Conservation (phyloP, 2,797 vertebrate genomes). For the Vespertilio murinus region DNA sequence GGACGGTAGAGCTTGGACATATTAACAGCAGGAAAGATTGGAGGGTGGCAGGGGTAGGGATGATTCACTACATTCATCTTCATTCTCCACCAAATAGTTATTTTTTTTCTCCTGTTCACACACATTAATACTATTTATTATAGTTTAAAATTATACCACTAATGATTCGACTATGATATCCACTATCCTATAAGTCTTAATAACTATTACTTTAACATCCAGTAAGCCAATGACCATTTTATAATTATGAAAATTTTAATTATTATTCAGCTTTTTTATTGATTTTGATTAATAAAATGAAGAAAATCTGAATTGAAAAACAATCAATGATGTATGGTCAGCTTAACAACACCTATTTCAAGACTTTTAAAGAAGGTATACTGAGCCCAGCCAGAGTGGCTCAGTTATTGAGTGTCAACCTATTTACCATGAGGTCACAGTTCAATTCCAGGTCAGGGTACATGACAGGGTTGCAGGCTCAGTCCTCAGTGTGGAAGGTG, state of each 20-base stretch:
- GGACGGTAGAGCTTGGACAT: background rate
- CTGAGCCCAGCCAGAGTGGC: background rate
- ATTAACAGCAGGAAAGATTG: background rate
- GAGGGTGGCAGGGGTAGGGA: accelerated
- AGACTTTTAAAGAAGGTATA: background rate
- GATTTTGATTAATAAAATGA: background rate
- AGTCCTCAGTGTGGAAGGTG: too few species aligned
- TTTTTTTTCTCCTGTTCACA: background rate
- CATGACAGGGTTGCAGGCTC: too few species aligned
- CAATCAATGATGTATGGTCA: background rate
- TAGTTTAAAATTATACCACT: background rate
- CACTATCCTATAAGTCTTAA: background rate
- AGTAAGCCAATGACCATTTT: background rate
- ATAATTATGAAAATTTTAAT: background rate
- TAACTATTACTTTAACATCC: background rate
- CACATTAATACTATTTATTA: background rate
- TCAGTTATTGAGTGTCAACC: too few species aligned
- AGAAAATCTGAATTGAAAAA: background rate
- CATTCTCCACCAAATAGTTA: background rate
- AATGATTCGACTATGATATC: background rate
- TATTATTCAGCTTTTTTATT: background rate
- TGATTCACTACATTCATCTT: background rate
- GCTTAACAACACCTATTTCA: background rate
- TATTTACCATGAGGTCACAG: too few species aligned
- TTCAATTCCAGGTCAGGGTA: too few species aligned